Evolutionary conservation across 2,113 vertebrate species (phyloP).

Genomic region (Cyphomyrus discorhynchus): DNA sequence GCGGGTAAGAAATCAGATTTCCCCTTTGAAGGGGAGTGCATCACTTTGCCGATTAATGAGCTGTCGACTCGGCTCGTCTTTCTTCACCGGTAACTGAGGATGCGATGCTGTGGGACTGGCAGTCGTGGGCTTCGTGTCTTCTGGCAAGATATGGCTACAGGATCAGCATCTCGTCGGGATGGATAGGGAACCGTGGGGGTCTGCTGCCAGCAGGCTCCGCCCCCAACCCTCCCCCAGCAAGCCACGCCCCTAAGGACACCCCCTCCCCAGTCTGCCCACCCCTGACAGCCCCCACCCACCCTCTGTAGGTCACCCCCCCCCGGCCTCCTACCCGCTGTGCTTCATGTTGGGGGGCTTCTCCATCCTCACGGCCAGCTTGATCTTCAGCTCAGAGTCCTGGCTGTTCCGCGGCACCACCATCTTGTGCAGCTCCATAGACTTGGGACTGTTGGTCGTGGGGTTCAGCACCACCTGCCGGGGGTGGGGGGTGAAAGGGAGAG

Average conservation of each 20-base stretch:
- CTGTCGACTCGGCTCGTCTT: background rate
- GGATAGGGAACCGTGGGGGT: background rate
- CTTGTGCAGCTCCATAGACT: conserved; percentile 81
- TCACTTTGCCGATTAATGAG: background rate
- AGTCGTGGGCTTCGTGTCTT: background rate
- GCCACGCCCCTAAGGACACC: background rate
- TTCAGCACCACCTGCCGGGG: conserved; percentile 76
- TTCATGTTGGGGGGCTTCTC: conserved; percentile 98
- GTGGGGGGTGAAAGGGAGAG: background rate
- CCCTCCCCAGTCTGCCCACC: background rate
- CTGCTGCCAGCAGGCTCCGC: background rate
- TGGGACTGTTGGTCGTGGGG: conserved; percentile 84
- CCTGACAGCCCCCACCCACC: background rate
- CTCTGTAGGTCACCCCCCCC: no score
- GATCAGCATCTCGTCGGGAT: background rate
- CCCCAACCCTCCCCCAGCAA: background rate
- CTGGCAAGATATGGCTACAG: background rate
- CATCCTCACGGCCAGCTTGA: conserved; percentile 90
- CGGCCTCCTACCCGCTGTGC: conserved; percentile 75
- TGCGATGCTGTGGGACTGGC: background rate
- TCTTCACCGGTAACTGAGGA: background rate
- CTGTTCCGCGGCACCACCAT: conserved; percentile 94
- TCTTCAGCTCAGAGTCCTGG: conserved; percentile 84
- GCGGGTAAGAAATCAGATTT: background rate
- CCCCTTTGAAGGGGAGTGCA: background rate